phyloP scores from a whole-genome alignment of 1,140 invertebrate genomes.

The Hesperophylax magnus region DNA sequence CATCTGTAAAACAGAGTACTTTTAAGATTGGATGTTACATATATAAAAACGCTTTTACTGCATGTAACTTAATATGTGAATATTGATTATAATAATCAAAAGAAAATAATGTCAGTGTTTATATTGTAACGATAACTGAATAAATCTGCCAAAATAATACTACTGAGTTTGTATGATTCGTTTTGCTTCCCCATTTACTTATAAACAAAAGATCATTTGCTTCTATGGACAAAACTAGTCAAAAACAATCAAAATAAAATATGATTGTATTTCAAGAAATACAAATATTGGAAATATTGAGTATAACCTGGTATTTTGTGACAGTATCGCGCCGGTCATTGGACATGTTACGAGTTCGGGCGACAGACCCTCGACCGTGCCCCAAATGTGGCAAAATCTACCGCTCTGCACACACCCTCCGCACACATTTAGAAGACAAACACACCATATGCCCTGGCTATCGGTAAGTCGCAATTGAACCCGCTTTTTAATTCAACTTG shows the following conservation, averaged over 20 bases:
- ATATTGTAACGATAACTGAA: conserved; percentile 23
- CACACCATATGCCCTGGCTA: conserved; percentile 94
- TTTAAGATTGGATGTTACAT: conserved; percentile 44
- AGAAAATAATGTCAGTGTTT: background rate
- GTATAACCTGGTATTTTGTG: conserved; percentile 54
- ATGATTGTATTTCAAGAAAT: background rate
- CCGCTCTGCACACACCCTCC: conserved; percentile 88
- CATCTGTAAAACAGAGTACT: conserved; percentile 56
- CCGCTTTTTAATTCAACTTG: background rate
- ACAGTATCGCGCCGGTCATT: conserved; percentile 81
- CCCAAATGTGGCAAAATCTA: conserved; percentile 95
- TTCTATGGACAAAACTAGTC: background rate
- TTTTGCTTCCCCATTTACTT: conserved; percentile 7
- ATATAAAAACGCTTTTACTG: conserved; percentile 41
- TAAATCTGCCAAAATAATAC: conserved; percentile 41
- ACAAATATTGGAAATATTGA: background rate
- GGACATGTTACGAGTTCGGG: conserved; percentile 88
- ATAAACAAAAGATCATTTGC: background rate
- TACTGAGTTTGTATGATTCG: conserved; percentile 37
- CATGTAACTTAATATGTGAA: conserved; percentile 34
- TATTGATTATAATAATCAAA: conserved; percentile 11
- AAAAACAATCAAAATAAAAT: background rate
- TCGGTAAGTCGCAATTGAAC: conserved; percentile 60
- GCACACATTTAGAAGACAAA: conserved; percentile 93
- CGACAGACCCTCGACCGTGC: conserved; percentile 91